Conservation (phyloP, 1,140 invertebrate species). For the Trachelipus rathkii region DNA sequence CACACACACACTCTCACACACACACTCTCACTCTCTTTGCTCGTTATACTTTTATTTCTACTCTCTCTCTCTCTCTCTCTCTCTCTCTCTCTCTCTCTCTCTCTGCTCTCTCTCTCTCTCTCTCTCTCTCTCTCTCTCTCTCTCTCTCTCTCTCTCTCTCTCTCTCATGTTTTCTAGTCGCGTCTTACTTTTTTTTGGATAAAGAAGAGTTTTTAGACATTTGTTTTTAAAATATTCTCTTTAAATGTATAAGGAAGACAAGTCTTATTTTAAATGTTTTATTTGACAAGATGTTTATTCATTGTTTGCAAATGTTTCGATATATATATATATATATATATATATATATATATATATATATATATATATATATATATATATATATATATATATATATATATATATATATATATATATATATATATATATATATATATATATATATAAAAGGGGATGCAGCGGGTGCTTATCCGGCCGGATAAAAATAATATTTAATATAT, state of each 20-base stretch:
- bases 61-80: neutral
- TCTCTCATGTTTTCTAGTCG: no score
- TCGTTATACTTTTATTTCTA: no score
- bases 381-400: neutral
- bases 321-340: neutral
- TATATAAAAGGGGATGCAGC: no score
- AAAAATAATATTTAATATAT: no score
- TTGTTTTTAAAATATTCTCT: no score
- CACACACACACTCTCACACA: no score
- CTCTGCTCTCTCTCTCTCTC: neutral
- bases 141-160: neutral
- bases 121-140: conserved; percentile 21
- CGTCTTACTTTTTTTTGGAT: neutral
- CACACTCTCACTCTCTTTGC: no score
- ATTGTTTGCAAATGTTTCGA: neutral
- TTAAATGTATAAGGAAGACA: no score
- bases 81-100: conserved; percentile 14
- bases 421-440: no score
- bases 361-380: conserved; percentile 1
- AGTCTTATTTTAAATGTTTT: neutral
- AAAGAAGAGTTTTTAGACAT: no score
- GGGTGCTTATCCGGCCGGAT: no score
- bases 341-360: neutral
- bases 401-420: no score
- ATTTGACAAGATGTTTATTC: neutral